Percentiles rank a stretch among this genome's conserved stretches.
Evolutionary conservation across 2,113 vertebrate genomes (phyloP).

Genomic region (Prietella phreatophila): DNA sequence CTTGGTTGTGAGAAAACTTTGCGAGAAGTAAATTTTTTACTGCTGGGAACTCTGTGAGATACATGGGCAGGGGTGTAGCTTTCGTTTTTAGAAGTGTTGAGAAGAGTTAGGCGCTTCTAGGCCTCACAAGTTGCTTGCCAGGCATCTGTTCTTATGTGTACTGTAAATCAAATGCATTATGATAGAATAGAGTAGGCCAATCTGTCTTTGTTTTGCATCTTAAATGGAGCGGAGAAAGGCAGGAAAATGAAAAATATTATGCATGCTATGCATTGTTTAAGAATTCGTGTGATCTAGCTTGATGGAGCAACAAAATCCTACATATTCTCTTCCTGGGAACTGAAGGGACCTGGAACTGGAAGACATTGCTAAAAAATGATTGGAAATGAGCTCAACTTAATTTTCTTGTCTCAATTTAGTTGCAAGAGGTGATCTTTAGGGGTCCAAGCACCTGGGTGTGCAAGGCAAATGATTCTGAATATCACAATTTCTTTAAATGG

Average conservation of each 20-base stretch:
- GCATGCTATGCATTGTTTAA: neutral
- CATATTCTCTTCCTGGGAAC: neutral
- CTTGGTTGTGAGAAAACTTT: neutral
- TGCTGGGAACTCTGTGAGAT: neutral
- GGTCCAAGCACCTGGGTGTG: neutral
- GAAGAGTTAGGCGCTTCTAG: neutral
- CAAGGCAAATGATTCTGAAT: neutral
- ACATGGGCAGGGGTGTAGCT: neutral
- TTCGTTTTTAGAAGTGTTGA: neutral
- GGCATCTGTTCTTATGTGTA: neutral
- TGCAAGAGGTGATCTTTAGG: neutral
- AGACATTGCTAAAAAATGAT: neutral
- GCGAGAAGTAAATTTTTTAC: neutral
- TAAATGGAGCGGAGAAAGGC: neutral
- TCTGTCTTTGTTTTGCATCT: constrained; percentile 21
- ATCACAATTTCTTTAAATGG: neutral
- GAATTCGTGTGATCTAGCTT: neutral
- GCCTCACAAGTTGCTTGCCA: constrained; percentile 11
- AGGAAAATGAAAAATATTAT: neutral
- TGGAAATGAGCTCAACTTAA: neutral
- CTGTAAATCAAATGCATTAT: neutral
- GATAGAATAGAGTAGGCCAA: neutral
- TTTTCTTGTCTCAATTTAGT: neutral
- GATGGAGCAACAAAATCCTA: neutral
- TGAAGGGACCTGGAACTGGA: neutral